These are phyloP conservation scores for Hirtodrosophila confusa DNA, from an alignment of 2,888 invertebrate species.

Conservation along the genomic window DNA sequence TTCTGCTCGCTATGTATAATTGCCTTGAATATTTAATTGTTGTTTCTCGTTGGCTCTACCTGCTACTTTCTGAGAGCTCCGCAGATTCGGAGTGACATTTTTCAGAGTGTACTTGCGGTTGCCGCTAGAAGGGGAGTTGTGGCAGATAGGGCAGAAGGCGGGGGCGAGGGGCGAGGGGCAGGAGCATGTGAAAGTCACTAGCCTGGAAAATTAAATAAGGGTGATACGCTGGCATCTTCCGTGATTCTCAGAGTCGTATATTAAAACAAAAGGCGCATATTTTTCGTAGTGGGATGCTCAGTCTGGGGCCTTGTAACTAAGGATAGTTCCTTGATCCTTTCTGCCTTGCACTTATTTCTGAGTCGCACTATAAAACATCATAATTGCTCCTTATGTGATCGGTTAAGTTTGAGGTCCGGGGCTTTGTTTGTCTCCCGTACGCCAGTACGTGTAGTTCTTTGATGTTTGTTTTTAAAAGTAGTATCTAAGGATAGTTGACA, in stretches of 20 bases:
- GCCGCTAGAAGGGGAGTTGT: background rate
- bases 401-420: background rate
- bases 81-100: constrained; percentile 14
- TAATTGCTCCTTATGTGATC: no score
- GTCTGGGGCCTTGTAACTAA: no score
- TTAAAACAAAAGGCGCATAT: background rate
- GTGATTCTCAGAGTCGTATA: constrained; percentile 12
- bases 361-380: no score
- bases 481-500: constrained; percentile 34
- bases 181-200: constrained; percentile 6
- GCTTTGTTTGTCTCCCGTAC: no score
- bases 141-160: background rate
- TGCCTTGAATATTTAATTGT: constrained; percentile 70
- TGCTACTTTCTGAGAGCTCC: constrained; percentile 2
- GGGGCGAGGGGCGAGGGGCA: no score
- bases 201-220: constrained; percentile 33
- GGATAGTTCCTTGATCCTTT: no score
- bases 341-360: no score
- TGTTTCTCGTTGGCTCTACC: constrained; percentile 32
- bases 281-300: background rate
- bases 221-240: constrained; percentile 14
- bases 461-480: no score
- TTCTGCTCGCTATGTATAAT: constrained; percentile 45
- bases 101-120: constrained; percentile 7
- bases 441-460: no score